Evolutionary conservation across 1,140 invertebrate genomes (phyloP).

Genomic region (Platorchestia sp.): DNA sequence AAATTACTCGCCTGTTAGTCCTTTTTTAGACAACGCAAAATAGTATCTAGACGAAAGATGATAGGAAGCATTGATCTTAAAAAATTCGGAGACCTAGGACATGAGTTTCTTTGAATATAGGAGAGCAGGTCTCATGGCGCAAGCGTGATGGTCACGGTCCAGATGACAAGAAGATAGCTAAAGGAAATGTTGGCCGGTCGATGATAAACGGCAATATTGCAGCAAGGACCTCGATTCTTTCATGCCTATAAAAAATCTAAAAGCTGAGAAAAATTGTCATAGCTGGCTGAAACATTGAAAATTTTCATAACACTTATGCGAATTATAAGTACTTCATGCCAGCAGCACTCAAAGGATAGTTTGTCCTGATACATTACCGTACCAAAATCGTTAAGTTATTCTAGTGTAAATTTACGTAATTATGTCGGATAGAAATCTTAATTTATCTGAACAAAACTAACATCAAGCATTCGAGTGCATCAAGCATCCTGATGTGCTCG

Average conservation of each 20-base stretch:
- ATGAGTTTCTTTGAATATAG: neutral
- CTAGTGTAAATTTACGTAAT: no score
- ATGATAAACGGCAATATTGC: neutral
- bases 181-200: neutral
- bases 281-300: neutral
- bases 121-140: neutral
- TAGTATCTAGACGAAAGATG: neutral
- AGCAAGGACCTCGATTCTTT: neutral
- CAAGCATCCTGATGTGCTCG: no score
- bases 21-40: neutral
- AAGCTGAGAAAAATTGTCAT: no score
- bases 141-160: neutral
- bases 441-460: no score
- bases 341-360: no score
- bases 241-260: no score
- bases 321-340: no score
- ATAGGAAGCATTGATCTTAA: neutral
- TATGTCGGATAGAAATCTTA: no score
- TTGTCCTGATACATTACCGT: no score
- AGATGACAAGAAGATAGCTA: neutral
- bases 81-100: neutral
- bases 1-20: neutral
- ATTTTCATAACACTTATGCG: neutral
- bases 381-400: no score
- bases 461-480: no score